These are phyloP conservation scores for Tetrapedia diversipes DNA, from an alignment of 2,888 invertebrate species.

Conservation along the genomic window DNA sequence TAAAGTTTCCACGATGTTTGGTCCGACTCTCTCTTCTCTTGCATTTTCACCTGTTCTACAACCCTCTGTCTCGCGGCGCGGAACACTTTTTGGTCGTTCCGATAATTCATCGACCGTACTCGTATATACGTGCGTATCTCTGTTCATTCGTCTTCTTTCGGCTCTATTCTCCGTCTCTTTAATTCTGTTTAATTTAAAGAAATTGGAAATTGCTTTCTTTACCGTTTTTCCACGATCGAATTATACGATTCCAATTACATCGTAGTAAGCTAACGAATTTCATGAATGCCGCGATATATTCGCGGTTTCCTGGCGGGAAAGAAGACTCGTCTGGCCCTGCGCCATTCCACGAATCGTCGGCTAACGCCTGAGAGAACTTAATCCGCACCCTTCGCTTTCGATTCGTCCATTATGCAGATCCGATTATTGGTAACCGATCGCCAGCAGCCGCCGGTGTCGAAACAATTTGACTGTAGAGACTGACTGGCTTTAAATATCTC, in stretches of 20 bases:
- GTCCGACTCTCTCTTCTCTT: neutral
- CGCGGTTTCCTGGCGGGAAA: neutral
- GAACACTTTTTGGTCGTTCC: neutral
- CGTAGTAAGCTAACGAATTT: conserved; percentile 17
- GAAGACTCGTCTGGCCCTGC: conserved; percentile 10
- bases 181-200: neutral
- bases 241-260: conserved; percentile 10
- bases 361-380: conserved; percentile 9
- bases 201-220: conserved; percentile 12
- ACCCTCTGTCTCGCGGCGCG: neutral
- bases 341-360: conserved; percentile 23
- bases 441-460: conserved; percentile 10
- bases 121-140: too few relatives aligned
- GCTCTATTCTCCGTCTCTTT: too few relatives aligned
- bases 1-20: neutral
- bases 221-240: conserved; percentile 5
- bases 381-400: conserved; percentile 44
- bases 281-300: conserved; percentile 15
- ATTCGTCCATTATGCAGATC: conserved; percentile 48
- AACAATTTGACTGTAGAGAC: neutral
- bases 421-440: conserved; percentile 41
- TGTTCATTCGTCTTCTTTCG: too few relatives aligned
- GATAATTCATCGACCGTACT: neutral
- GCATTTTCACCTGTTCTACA: too few relatives aligned
- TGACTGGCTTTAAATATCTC: neutral